Conservation (phyloP, 2,113 vertebrate genomes). For the Myrmecophaga tridactyla region DNA sequence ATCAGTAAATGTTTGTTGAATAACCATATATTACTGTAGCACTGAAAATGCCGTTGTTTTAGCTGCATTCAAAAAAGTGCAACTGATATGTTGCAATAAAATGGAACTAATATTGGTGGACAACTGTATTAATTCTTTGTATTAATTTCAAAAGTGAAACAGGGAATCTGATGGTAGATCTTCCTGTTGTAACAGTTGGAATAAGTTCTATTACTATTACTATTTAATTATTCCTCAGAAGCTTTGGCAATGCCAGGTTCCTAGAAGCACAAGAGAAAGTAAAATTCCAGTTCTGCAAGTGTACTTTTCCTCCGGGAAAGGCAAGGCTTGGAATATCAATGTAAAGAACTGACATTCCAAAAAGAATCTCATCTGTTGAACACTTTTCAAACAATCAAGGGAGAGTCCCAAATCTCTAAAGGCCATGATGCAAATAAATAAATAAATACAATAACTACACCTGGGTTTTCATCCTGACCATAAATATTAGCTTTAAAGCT, state of each 20-base stretch:
- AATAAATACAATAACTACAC: not conserved
- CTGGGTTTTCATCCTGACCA: not conserved
- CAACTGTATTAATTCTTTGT: no score
- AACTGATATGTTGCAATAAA: not conserved
- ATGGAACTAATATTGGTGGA: not conserved
- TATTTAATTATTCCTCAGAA: conserved; percentile 18
- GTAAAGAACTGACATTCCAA: not conserved
- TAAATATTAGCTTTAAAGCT: not conserved
- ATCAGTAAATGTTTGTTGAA: not conserved
- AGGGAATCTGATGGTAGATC: not conserved
- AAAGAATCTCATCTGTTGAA: not conserved
- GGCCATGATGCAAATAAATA: not conserved
- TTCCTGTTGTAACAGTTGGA: not conserved
- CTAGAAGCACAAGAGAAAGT: not conserved
- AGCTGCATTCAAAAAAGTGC: not conserved
- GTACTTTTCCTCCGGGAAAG: not conserved
- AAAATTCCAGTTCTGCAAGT: not conserved
- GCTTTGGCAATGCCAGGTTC: not conserved
- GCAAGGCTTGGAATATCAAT: not conserved
- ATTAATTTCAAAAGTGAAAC: not conserved
- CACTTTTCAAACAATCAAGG: not conserved
- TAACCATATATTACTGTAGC: not conserved
- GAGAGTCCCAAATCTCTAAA: not conserved
- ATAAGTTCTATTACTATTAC: no score
- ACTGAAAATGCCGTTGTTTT: not conserved